Percentiles rank a stretch among this genome's conserved stretches.
phyloP scores from a whole-genome alignment of 2,113 vertebrate genomes.

The Saguinus midas region DNA sequence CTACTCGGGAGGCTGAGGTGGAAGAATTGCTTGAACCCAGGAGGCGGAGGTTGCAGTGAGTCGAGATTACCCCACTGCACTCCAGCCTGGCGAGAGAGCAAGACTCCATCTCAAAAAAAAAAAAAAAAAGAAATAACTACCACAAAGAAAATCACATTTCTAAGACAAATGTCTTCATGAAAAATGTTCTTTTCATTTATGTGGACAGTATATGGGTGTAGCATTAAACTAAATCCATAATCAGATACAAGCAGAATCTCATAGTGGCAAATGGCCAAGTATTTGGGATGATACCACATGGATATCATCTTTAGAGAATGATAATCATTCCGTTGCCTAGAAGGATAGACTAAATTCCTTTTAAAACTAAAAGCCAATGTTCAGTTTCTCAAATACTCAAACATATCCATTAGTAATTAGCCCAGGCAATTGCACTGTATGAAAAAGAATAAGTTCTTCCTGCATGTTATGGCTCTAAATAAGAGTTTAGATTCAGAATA shows the following conservation, averaged over 20 bases:
- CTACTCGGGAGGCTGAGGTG: no score
- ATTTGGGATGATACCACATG: not conserved
- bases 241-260: not conserved
- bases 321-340: not conserved
- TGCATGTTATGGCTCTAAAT: not conserved
- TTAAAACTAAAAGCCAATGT: not conserved
- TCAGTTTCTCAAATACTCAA: not conserved
- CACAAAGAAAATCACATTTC: slow-evolving; percentile 40
- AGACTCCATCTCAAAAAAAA: no score
- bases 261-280: not conserved
- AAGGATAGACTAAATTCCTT: not conserved
- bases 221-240: not conserved
- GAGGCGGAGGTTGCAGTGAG: no score
- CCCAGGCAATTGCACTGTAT: not conserved
- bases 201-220: not conserved
- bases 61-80: no score
- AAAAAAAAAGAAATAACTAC: no score
- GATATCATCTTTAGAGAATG: not conserved
- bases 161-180: slow-evolving; percentile 11
- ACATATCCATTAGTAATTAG: not conserved
- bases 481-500: not conserved
- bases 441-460: not conserved
- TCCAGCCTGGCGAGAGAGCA: no score
- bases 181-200: not conserved
- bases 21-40: no score